A percentile compares a stretch with the other conserved stretches of the same genome.
Conservation (phyloP, 2,797 vertebrate species). For the Alouatta caraya region DNA sequence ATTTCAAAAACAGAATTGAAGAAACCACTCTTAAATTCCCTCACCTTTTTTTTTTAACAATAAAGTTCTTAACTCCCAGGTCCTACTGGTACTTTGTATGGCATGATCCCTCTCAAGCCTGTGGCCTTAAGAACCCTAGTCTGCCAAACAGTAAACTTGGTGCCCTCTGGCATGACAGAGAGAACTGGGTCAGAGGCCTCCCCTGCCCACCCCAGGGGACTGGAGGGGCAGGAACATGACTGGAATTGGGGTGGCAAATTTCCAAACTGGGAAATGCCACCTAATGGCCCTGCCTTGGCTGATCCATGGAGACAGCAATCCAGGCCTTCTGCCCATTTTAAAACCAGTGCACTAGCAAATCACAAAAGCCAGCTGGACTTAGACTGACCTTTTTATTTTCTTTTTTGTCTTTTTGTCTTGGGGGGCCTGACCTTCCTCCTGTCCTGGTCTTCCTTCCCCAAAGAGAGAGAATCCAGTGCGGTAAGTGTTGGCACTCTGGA, state of each 20-base stretch:
- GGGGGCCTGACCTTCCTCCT: not conserved
- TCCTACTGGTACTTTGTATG: not conserved
- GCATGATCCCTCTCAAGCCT: not conserved
- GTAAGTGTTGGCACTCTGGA: constrained; percentile 82
- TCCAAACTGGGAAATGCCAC: not conserved
- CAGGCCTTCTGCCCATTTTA: not conserved
- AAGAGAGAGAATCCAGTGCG: constrained; percentile 96
- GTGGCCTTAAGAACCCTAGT: not conserved
- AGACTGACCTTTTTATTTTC: constrained; percentile 69
- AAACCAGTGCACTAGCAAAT: not conserved
- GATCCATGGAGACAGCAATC: not conserved
- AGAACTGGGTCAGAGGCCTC: not conserved
- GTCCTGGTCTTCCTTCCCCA: constrained; percentile 70
- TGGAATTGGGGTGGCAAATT: not conserved
- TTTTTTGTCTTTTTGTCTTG: constrained; percentile 67
- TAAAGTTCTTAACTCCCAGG: not conserved
- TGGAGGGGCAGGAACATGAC: not conserved
- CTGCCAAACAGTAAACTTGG: not conserved
- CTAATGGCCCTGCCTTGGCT: not conserved
- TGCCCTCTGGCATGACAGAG: not conserved
- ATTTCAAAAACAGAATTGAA: not conserved
- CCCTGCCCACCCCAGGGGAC: not conserved
- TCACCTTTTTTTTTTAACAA: not conserved
- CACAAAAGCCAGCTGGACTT: not conserved
- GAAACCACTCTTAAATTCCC: not conserved